Evolutionary conservation across 2,113 vertebrate genomes (phyloP), one percentile per base, ranked within the genome.

Genomic region (Prolemur simus): DNA sequence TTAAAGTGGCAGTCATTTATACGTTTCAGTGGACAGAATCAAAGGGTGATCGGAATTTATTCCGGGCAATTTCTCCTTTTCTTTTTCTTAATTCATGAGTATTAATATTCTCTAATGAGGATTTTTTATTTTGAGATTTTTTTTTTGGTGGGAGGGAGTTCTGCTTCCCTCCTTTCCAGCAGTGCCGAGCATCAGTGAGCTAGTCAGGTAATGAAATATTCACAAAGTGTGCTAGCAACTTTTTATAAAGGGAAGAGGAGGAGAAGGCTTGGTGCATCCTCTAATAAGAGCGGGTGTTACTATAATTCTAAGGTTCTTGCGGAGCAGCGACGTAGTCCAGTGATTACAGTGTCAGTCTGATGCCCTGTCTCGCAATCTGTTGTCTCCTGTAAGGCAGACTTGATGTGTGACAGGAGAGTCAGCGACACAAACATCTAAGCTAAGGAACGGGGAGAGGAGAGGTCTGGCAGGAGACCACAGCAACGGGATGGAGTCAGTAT

Each of bases 21-120:
- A 86, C 94, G 56, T 96, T 39, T 97, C 97, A 96, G 95, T 85
- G 97, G 97, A 97, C 97, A 96, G 93, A 96, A 85, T 96, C 97
- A 97, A 96, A 97, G 93, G 93, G 91, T 74, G 93, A 96, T 92
- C 94, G 47, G 94, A 78, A 86, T 94, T 97, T 89, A 71, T 97
- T 97, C 97, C 95, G 66, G 97, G 52, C 96, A 96, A 97, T 97
- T 98, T 95, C 91, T 94, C 87, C 91, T 88, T 97, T 97, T 97
- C 96, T 97, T 96, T 96, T 97, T 94, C 96, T 96, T 97, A 97
- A 94, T 96, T 96, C 97, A 94, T 96, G 97, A 97, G 98, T 87
- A 97, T 97, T 95, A 93, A 95, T 97, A 97, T 97, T 95, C 93
- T 91, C 91, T 94, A 89, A 96, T 95, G 87, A 91, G 95, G 86